Percentiles rank a stretch among this genome's conserved stretches.
Evolutionary conservation across 2,888 invertebrate species (phyloP).

Genomic region (Trachelus tabidus): DNA sequence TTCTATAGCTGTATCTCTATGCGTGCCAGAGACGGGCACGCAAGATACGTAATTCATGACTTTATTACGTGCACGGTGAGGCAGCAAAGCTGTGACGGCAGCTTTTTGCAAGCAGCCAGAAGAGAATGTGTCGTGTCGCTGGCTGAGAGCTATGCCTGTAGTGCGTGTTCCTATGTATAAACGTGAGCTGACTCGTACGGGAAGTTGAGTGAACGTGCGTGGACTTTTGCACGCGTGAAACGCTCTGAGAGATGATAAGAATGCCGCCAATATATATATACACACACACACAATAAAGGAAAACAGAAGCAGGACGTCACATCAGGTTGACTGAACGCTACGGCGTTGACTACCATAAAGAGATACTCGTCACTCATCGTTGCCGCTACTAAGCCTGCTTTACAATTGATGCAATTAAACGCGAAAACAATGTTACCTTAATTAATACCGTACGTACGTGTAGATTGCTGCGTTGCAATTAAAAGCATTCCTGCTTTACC

Average conservation of each 20-base stretch:
- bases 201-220: not conserved
- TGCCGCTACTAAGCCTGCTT: not conserved
- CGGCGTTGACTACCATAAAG: not conserved
- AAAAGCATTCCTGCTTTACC: not conserved
- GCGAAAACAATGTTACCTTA: slow-evolving; percentile 1
- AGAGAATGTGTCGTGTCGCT: slow-evolving; percentile 5
- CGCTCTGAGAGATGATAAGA: not conserved
- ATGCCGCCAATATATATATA: not conserved
- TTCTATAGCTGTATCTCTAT: not conserved
- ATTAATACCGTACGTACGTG: not conserved
- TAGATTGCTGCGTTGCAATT: not conserved
- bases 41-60: slow-evolving; percentile 40
- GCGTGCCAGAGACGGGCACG: slow-evolving; percentile 34
- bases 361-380: slow-evolving; percentile 2
- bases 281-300: not conserved
- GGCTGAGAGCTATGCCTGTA: slow-evolving; percentile 1
- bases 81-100: slow-evolving; percentile 26
- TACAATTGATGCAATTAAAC: slow-evolving; percentile 3
- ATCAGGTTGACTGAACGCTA: not conserved
- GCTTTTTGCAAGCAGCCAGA: slow-evolving; percentile 19
- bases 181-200: not conserved
- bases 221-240: slow-evolving; percentile 1
- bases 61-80: slow-evolving; percentile 35
- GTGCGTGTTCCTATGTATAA: not conserved
- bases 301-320: not conserved